Evolutionary conservation across 2,888 invertebrate genomes (phyloP).

Genomic region (Apamea anceps): DNA sequence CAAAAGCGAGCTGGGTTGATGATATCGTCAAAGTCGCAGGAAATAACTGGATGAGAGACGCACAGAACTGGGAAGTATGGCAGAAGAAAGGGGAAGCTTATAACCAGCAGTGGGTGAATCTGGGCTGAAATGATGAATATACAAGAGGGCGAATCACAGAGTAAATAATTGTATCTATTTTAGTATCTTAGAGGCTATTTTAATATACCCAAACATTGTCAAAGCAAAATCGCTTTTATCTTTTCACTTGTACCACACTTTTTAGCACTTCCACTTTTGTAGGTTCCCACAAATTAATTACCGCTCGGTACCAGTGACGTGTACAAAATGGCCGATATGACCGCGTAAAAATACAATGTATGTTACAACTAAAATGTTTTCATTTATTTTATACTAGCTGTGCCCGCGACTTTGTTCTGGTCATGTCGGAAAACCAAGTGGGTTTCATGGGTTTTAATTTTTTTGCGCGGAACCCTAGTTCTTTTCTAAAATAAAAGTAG

Average conservation of each 20-base stretch:
- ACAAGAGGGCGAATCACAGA: too few relatives aligned
- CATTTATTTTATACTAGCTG: neutral
- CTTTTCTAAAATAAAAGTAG: neutral
- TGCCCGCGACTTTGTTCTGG: neutral
- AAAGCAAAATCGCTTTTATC: conserved; percentile 25
- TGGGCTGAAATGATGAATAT: too few relatives aligned
- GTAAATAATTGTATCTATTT: too few relatives aligned
- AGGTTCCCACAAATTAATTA: conserved; percentile 81
- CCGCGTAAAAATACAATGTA: conserved; percentile 53
- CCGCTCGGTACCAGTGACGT: conserved; percentile 67
- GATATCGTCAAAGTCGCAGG: too few relatives aligned
- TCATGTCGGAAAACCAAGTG: neutral
- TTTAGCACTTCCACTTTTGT: conserved; percentile 74
- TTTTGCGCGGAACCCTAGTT: neutral
- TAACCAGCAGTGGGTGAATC: too few relatives aligned
- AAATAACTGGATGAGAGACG: too few relatives aligned
- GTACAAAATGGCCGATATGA: conserved; percentile 70
- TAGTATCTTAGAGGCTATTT: neutral
- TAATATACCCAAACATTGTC: neutral
- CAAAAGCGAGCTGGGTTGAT: too few relatives aligned
- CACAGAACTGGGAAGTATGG: too few relatives aligned
- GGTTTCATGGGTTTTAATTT: neutral
- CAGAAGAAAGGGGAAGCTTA: too few relatives aligned
- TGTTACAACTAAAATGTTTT: conserved; percentile 30
- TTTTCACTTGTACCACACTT: conserved; percentile 51